Conservation (phyloP, 2,797 vertebrate genomes). For the Phalanger gymnotis region DNA sequence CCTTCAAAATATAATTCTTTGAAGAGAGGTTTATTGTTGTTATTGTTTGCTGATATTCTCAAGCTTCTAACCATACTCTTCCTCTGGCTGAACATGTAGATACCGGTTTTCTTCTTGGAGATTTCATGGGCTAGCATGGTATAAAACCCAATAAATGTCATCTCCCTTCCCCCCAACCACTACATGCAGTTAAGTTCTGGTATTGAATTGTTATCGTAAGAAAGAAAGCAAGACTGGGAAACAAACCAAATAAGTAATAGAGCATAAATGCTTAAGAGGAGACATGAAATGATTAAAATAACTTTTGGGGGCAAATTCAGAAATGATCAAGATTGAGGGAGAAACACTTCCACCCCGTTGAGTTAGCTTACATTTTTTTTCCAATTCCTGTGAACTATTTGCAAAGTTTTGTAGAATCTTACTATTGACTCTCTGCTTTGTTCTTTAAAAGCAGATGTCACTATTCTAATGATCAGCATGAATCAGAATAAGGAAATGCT, state of each 20-base stretch:
- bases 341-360: conserved; percentile 68
- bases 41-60: background rate
- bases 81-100: background rate
- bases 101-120: conserved; percentile 10
- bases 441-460: conserved; percentile 63
- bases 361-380: conserved; percentile 66
- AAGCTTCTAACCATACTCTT: background rate
- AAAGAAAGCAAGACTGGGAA: conserved; percentile 74
- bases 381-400: conserved; percentile 67
- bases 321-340: conserved; percentile 69
- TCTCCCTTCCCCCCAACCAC: background rate
- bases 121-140: background rate
- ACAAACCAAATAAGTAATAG: conserved; percentile 72
- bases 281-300: conserved; percentile 67
- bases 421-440: conserved; percentile 64
- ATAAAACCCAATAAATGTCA: background rate
- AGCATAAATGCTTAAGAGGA: conserved; percentile 72
- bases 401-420: conserved; percentile 71
- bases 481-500: conserved; percentile 52
- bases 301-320: conserved; percentile 62
- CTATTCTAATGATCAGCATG: conserved; percentile 48
- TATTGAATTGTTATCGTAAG: conserved; percentile 73
- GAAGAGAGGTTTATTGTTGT: background rate
- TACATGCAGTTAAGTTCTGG: conserved; percentile 54
- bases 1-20: background rate